Percentiles rank a stretch among this genome's conserved stretches.
Evolutionary conservation across 2,797 vertebrate genomes (phyloP).

Genomic region (Peromyscus eremicus): DNA sequence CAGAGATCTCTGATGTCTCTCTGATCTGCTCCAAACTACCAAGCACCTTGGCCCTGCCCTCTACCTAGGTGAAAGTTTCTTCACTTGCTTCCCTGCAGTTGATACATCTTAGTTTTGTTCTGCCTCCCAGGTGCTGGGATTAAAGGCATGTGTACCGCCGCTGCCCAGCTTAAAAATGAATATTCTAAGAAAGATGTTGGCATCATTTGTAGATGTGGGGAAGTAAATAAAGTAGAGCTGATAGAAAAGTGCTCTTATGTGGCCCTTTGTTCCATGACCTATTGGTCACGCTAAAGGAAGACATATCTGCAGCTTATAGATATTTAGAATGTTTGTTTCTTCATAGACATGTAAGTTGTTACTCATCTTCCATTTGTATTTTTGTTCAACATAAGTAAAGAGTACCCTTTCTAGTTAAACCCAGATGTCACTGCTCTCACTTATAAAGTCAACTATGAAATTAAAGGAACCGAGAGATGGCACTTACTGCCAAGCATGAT

Average conservation of each 20-base stretch:
- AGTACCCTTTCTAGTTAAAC: constrained; percentile 66
- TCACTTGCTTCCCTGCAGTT: too few species aligned
- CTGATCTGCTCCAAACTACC: too few species aligned
- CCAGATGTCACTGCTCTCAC: constrained; percentile 80
- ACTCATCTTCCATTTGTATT: background rate
- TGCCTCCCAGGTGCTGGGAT: too few species aligned
- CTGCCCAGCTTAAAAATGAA: too few species aligned
- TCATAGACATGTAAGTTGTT: background rate
- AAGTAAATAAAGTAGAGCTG: background rate
- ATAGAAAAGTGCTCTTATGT: background rate
- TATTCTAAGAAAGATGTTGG: background rate
- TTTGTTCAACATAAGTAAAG: constrained; percentile 22
- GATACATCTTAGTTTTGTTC: too few species aligned
- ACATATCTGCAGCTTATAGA: background rate
- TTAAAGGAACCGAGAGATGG: background rate
- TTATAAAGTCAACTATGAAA: constrained; percentile 62
- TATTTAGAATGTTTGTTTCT: background rate
- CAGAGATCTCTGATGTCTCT: too few species aligned
- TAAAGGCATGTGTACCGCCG: too few species aligned
- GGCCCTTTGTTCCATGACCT: background rate
- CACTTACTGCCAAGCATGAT: too few species aligned
- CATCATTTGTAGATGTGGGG: background rate
- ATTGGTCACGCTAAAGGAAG: background rate
- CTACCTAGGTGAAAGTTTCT: too few species aligned
- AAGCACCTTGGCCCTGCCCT: too few species aligned